Evolutionary conservation across 1,140 invertebrate genomes (phyloP), one percentile per base, ranked within the genome.

Genomic region (Fopius arisanus): DNA sequence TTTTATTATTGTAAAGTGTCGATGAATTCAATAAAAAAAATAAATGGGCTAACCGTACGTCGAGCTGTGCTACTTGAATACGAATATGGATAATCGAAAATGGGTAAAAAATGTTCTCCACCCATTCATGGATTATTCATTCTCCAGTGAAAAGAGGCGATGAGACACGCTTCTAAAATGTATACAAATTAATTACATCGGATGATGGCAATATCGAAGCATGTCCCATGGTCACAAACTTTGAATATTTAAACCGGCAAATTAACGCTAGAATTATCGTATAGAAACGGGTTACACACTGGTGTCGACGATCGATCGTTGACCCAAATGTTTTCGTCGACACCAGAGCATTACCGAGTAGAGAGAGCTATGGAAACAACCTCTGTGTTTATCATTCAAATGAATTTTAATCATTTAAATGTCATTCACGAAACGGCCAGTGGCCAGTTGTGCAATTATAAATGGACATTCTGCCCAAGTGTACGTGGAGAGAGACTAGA

Each of bases 301-400:
- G 28, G 16, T 40, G 67, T 43, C 16, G 1, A 62, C 28, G 68
- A 70, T 70, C 68, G 29, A 70, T 70, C n/a, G n/a, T 51, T 70
- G 68, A 70, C 68, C 68, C 16, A 40, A 70, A 70, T 70, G 33
- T 70, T 70, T 70, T 70, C 54, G 29, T 33, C 16, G 29, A 65
- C 62, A 65, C 1, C 16, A n/a, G 28, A n/a, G 14, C 43, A 5
- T 48, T 16, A n/a, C 43, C n/a, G 9, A 19, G 43, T 37, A 37
- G 43, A 48, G 43, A 48, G 16, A n/a, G 16, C 43, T 16, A 48
- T 19, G 43, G 43, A 19, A 65, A 65, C 29, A 12, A 26, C 29
- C 29, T n/a, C 10, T 31, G 26, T 62, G 28, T 65, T 65, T 65
- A 65, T 65, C 29, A 65, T 65, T 65, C 29, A 65, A 31, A 65